Evolutionary conservation across 1,140 invertebrate genomes (phyloP).

Genomic region (Cotesia glomerata): DNA sequence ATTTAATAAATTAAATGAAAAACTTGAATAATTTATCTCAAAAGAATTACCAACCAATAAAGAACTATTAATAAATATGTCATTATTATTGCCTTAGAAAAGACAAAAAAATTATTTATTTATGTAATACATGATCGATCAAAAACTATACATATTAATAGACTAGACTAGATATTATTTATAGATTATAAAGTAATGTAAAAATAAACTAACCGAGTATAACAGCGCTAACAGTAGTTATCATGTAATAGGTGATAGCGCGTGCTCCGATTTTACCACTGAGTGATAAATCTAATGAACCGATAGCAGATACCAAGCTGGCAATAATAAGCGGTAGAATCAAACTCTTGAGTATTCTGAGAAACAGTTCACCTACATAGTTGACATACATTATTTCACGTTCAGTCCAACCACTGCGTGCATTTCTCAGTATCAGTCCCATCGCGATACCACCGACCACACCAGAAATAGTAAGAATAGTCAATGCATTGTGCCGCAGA

Average conservation of each 20-base stretch:
- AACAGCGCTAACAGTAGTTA: constrained; percentile 78
- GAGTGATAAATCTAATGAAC: constrained; percentile 70
- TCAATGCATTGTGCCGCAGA: constrained; percentile 78
- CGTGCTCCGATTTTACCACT: constrained; percentile 72
- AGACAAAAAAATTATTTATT: no score
- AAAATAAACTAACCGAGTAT: constrained; percentile 61
- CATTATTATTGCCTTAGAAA: no score
- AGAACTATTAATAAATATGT: neutral
- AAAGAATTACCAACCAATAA: no score
- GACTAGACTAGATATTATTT: neutral
- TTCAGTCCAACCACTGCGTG: constrained; percentile 68
- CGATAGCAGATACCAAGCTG: constrained; percentile 76
- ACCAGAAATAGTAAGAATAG: constrained; percentile 83
- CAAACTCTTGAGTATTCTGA: constrained; percentile 77
- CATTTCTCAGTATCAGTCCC: constrained; percentile 74
- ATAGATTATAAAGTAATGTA: no score
- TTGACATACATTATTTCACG: constrained; percentile 89
- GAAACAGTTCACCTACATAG: constrained; percentile 82
- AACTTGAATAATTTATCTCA: no score
- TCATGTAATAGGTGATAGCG: constrained; percentile 78
- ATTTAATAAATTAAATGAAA: no score
- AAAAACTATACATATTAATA: neutral
- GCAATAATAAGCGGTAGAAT: constrained; percentile 79
- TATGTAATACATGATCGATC: neutral
- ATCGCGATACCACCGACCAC: constrained; percentile 81